These are phyloP conservation scores for Cromileptes altivelis DNA, from an alignment of 2,113 vertebrate species.

Conservation along the genomic window DNA sequence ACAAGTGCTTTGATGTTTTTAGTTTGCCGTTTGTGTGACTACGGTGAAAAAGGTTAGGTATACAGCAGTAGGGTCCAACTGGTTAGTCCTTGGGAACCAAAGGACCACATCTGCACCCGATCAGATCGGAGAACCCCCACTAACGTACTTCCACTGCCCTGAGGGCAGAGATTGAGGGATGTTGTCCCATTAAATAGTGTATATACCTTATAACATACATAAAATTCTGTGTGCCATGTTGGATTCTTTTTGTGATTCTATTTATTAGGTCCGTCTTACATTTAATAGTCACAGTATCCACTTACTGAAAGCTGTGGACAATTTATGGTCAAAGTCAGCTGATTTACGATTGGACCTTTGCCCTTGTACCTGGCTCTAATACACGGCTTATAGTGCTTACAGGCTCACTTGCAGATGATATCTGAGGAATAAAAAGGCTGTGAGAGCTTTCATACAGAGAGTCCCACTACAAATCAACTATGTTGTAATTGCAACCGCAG, in stretches of 20 bases:
- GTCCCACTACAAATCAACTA: background rate
- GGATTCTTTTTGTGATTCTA: slow-evolving; percentile 1
- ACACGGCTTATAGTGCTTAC: background rate
- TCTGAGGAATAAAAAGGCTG: background rate
- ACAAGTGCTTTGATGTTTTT: slow-evolving; percentile 72
- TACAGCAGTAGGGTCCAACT: slow-evolving; percentile 25
- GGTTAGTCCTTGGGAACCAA: slow-evolving; percentile 37
- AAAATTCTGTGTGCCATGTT: slow-evolving; percentile 17
- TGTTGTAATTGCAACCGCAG: background rate
- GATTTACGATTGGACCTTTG: slow-evolving; percentile 22
- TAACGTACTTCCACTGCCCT: slow-evolving; percentile 39
- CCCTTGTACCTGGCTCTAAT: slow-evolving; percentile 1
- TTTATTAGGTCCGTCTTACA: background rate
- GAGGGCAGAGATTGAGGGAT: slow-evolving; percentile 21
- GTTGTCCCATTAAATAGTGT: slow-evolving; percentile 46
- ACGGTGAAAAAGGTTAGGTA: slow-evolving; percentile 22
- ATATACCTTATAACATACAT: slow-evolving; percentile 11
- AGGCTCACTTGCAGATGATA: background rate
- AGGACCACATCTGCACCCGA: slow-evolving; percentile 69
- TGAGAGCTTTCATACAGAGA: background rate
- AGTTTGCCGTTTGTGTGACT: slow-evolving; percentile 17
- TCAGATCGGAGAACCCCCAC: slow-evolving; percentile 48
- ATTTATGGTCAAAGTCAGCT: background rate
- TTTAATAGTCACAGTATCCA: slow-evolving; percentile 32
- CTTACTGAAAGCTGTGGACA: slow-evolving; percentile 3